Evolutionary conservation across 2,113 vertebrate species (phyloP).

Genomic region (Microtus ochrogaster): DNA sequence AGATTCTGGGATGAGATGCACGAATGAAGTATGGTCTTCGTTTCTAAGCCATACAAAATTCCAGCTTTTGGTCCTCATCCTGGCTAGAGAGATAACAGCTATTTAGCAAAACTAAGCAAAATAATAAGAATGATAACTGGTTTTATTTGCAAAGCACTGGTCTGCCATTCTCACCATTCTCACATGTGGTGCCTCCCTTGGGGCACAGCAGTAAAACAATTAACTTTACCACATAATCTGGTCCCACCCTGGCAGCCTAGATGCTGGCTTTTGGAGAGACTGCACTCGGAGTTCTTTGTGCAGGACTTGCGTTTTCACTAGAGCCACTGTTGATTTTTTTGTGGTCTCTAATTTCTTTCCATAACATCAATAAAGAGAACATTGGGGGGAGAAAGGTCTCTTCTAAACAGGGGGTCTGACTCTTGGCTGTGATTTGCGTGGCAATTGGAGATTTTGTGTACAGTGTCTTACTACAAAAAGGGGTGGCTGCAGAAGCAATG

Average conservation of each 20-base stretch:
- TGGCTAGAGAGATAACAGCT: slow-evolving; percentile 43
- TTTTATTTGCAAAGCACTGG: slow-evolving; percentile 69
- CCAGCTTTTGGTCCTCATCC: neutral
- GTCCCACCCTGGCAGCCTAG: slow-evolving; percentile 74
- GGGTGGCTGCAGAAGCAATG: slow-evolving; percentile 84
- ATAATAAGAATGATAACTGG: slow-evolving; percentile 59
- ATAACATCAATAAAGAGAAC: slow-evolving; percentile 82
- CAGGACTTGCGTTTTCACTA: slow-evolving; percentile 69
- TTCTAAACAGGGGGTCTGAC: slow-evolving; percentile 86
- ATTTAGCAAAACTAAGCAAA: slow-evolving; percentile 64
- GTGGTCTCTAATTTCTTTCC: slow-evolving; percentile 83
- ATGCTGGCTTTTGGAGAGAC: slow-evolving; percentile 69
- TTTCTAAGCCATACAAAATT: neutral
- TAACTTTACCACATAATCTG: slow-evolving; percentile 82
- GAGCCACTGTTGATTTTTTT: slow-evolving; percentile 80
- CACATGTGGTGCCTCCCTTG: slow-evolving; percentile 61
- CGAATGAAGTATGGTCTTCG: neutral
- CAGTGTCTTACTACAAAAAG: slow-evolving; percentile 84
- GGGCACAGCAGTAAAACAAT: slow-evolving; percentile 75
- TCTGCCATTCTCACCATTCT: slow-evolving; percentile 49
- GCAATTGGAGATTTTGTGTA: slow-evolving; percentile 87
- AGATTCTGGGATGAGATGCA: neutral
- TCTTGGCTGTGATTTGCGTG: slow-evolving; percentile 85
- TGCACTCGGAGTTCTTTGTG: slow-evolving; percentile 68
- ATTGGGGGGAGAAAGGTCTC: slow-evolving; percentile 82